These are phyloP conservation scores for Rhegmatorhina hoffmannsi DNA, from an alignment of 2,113 vertebrate species.

Conservation along the genomic window DNA sequence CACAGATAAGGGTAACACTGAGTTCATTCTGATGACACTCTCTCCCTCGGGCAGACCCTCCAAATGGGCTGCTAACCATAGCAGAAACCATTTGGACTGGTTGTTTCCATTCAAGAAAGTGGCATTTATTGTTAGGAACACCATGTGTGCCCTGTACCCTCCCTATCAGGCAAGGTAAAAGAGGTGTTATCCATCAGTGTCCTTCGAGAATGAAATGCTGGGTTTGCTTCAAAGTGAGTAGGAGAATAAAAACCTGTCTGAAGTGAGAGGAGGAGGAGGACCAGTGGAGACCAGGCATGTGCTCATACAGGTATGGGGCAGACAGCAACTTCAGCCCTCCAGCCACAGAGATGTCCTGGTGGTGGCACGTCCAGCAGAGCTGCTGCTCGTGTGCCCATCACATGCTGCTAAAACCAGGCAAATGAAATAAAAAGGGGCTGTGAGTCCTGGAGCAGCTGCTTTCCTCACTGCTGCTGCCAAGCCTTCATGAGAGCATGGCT, in stretches of 20 bases:
- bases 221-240: neutral
- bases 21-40: neutral
- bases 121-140: neutral
- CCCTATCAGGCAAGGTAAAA: neutral
- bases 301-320: rapidly evolving
- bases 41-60: neutral
- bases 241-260: neutral
- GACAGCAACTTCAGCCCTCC: rapidly evolving
- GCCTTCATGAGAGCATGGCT: neutral
- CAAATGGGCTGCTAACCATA: neutral
- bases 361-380: neutral
- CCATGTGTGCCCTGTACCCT: rapidly evolving
- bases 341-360: rapidly evolving
- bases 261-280: neutral
- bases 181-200: neutral
- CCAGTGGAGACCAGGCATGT: neutral
- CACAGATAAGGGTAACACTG: neutral
- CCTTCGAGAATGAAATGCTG: neutral
- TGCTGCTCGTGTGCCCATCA: rapidly evolving
- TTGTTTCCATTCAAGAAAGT: slow-evolving; percentile 4
- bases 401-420: neutral
- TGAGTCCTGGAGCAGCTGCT: slow-evolving; percentile 46
- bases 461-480: neutral
- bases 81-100: neutral
- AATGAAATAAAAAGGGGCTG: neutral